These are phyloP conservation scores for Sebastes minor DNA, from an alignment of 2,797 vertebrate genomes.

Conservation along the genomic window DNA sequence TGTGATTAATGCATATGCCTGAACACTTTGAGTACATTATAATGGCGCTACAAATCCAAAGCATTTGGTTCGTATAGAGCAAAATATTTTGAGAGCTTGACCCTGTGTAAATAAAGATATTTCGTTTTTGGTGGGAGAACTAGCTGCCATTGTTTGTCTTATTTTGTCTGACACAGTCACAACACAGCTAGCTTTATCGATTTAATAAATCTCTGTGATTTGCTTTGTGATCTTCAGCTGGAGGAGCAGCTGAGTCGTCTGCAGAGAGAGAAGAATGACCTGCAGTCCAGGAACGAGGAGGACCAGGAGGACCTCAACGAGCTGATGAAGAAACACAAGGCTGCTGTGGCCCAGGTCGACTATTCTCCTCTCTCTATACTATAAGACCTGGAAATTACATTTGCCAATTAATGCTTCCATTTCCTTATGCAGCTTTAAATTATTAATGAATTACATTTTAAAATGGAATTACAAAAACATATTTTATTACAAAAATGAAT, in stretches of 20 bases:
- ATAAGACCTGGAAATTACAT: neutral
- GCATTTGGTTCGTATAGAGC: neutral
- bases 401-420: neutral
- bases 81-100: neutral
- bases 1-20: neutral
- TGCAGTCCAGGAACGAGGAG: constrained; percentile 95
- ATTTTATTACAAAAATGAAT: neutral
- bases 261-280: constrained; percentile 95
- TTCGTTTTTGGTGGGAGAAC: neutral
- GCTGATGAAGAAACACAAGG: constrained; percentile 98
- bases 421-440: neutral
- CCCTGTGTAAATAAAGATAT: neutral
- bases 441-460: neutral
- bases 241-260: constrained; percentile 96
- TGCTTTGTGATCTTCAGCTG: constrained; percentile 79
- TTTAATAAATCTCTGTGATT: neutral
- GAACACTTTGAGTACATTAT: no score
- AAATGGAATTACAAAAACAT: neutral
- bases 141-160: neutral
- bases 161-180: neutral
- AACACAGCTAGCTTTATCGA: neutral
- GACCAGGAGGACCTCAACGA: constrained; percentile 98
- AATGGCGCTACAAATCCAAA: no score
- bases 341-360: constrained; percentile 91
- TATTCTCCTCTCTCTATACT: neutral